These are phyloP conservation scores for Neopelma chrysocephalum DNA, from an alignment of 2,797 vertebrate genomes.

Conservation along the genomic window DNA sequence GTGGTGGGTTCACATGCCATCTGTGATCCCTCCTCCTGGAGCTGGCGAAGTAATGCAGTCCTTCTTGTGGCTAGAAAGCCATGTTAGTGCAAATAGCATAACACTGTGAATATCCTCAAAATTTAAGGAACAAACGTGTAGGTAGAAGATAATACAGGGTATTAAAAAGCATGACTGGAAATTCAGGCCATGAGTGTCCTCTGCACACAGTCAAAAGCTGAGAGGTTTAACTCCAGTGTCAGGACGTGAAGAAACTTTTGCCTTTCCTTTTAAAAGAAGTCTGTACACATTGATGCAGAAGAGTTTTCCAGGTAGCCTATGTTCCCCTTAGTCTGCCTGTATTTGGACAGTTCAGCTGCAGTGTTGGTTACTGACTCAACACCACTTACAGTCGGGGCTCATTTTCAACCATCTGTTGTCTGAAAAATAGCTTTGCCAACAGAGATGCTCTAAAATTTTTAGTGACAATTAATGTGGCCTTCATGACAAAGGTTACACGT, in stretches of 20 bases:
- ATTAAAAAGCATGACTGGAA: not conserved
- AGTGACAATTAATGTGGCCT: not conserved
- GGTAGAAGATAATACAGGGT: not conserved
- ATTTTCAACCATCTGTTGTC: not conserved
- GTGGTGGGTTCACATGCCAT: not conserved
- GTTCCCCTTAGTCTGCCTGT: not conserved
- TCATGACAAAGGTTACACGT: not conserved
- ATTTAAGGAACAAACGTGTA: rapidly evolving
- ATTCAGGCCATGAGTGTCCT: not conserved
- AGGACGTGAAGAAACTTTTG: not conserved
- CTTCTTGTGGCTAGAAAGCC: not conserved
- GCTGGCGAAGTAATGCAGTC: not conserved
- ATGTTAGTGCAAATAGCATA: not conserved
- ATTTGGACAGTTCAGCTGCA: not conserved
- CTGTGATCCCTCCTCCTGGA: not conserved
- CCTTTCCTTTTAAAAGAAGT: not conserved
- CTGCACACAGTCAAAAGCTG: not conserved
- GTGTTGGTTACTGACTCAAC: not conserved
- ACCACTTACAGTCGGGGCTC: not conserved
- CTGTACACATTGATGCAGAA: not conserved
- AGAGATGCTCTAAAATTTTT: slow-evolving; percentile 8
- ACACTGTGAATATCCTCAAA: not conserved
- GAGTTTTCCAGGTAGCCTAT: not conserved
- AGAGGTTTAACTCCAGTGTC: not conserved
- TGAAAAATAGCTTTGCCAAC: slow-evolving; percentile 16